Base-by-base conservation (phyloP, 2,888 invertebrate species). In the Gnatocerus cornutus region DNA sequence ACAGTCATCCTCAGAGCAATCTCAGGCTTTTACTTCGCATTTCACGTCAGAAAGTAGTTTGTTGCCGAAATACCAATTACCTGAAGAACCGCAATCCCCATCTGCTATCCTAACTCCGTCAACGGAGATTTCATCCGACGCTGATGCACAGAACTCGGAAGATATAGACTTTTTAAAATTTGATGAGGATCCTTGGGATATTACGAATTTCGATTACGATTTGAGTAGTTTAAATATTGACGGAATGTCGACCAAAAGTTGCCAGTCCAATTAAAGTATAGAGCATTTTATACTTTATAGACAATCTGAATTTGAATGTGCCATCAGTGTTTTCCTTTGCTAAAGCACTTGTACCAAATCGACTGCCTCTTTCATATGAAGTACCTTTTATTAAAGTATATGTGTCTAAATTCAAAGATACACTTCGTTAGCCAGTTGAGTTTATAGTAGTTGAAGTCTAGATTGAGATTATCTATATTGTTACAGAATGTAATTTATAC, bases 61-160 rank as follows among this genome's bases (percentile, higher is more conserved):
- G 62, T 68, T 78, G 62, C 79, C 76, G 41, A 77, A 74, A 67
- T 73, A 72, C 45, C 76, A 71, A 46, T 68, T 75, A 58, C 74
- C 75, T 14, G 79, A 79, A 27, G 80, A 79, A 61, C 85, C 84
- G 21, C 84, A 86, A 4, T 87, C 89, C 55, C 89, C 90, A 0
- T 89, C 89, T 75, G 89, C 90, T 59, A 86, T 87, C 76, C 84
- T 90, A 0, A 90, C 90, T 9, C 88, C 90, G 10, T 88, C 88
- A 37, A 88, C 87, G 55, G 82, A 81, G 66, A 74, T 79, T 29
- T 81, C 81, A 55, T 78, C 78, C 55, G 81, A 82, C 66, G 77
- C 78, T 69, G 84, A 83, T 73, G 81, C 71, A 66, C 77, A 77
- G 10, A 76, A 76, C 69, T 79, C 79, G 14, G 82, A 83, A 64